Base-by-base conservation (phyloP, 2,888 invertebrate species). In the Panopea generosa region DNA sequence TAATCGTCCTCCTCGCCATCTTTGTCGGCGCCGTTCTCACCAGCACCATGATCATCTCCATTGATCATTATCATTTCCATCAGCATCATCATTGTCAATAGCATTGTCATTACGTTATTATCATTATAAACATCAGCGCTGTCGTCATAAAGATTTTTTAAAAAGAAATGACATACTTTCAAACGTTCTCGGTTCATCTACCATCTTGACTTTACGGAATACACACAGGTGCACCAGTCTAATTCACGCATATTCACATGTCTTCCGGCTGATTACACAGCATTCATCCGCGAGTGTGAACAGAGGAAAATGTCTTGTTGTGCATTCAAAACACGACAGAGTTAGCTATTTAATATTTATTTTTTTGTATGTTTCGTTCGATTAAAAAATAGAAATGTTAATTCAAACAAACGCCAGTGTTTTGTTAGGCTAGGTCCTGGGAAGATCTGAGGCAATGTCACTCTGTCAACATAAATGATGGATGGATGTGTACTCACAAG, bases 201-300 rank as follows among this genome's bases (percentile, higher is more conserved):
- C n/a, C n/a, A n/a, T n/a, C n/a, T n/a, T n/a, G n/a, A n/a, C n/a
- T n/a, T n/a, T n/a, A n/a, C n/a, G n/a, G n/a, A n/a, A n/a, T n/a
- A 26, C 27, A 24, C 63, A 63, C 63, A 63, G 63, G 63, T 63
- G 63, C 53, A 63, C 40, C 53, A 16, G 24, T 40, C 27, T 29
- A 26, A 43, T 3, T 60, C 18, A 60, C 14, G 18, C 24, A 33
- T 63, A 52, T 63, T 63, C 62, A 52, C 22, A 38, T 29, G 11
- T 40, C 73, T 73, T 67, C 67, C 67, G 67, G 60, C 62, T 60
- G 53, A 73, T 73, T 73, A 56, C 73, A 20, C 61, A 3, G 26
- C 55, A 61, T 56, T 67, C 67, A 73, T 67, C 47, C 67, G 67
- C 72, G 50, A 26, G 47, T 18, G 24, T 24, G 11, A 20, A 22